Evolutionary conservation across 2,888 invertebrate species (phyloP), one percentile per base, ranked within the genome.

Genomic region (Harpalus rufipes): DNA sequence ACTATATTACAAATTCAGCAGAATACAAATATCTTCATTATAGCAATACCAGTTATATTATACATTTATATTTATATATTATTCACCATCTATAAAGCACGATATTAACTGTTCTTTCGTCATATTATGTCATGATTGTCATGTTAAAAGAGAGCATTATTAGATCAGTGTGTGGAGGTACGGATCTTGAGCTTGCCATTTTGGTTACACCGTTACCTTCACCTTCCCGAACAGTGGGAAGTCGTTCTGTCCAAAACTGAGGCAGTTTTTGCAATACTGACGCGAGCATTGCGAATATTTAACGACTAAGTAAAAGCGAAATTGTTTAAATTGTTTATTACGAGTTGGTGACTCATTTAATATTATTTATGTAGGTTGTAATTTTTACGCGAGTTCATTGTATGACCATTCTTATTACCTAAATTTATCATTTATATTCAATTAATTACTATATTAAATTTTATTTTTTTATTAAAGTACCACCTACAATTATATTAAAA

Each of bases 121-220:
- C 44, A 51, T 51, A 51, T 51, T 10, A 51, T 51, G 44, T 51
- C 44, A 51, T 12, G 44, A 10, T 5, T 51, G 44, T 51, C 44
- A 51, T 12, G 44, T 51, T 5, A 51, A 12, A 51, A 8, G 44
- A 8, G 44, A 51, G 44, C 44, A 51, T 5, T 51, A 51, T 51
- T 51, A 51, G 44, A 51, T 51, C 12, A 51, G 44, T 51, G 44
- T 51, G 44, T 8, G n/a, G n/a, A 51, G 44, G 44, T 51, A 12
- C 5, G 10, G 44, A 32, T 32, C 3, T 51, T 51, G 44, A 10
- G 44, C 44, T 51, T 51, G 44, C 44, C 44, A 51, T 51, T 51
- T 51, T 51, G 44, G 44, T 51, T 51, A 51, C 44, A 51, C 44
- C 44, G 44, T 51, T 51, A 51, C 44, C 44, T 51, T 51, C 44